phyloP scores from a whole-genome alignment of 2,888 invertebrate species.

The Nomada fucata region DNA sequence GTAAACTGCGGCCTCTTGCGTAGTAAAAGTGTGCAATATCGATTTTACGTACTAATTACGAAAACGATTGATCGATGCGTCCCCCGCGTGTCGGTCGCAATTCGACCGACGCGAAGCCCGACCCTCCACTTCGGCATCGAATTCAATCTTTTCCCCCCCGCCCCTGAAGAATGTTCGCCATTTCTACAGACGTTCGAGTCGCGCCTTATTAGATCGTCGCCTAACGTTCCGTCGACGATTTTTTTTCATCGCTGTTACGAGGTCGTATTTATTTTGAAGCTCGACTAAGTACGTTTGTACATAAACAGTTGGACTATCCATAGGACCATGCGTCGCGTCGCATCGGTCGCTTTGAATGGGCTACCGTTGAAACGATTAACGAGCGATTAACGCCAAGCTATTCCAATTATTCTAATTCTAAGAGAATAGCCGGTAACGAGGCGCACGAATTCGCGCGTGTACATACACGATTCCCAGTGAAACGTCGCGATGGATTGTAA shows the following conservation, averaged over 20 bases:
- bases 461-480: background rate
- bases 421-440: background rate
- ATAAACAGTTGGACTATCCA: background rate
- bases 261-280: constrained; percentile 42
- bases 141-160: too few species aligned
- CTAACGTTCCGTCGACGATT: background rate
- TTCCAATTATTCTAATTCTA: background rate
- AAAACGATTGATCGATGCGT: too few species aligned
- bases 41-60: too few species aligned
- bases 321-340: background rate
- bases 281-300: background rate
- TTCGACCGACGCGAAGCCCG: too few species aligned
- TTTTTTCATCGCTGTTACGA: background rate
- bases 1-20: too few species aligned
- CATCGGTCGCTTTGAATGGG: constrained; percentile 1
- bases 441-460: too few species aligned
- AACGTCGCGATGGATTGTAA: background rate
- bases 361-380: constrained; percentile 35
- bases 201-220: too few species aligned
- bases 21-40: too few species aligned
- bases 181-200: too few species aligned
- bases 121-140: too few species aligned
- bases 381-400: background rate
- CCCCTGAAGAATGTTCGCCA: too few species aligned
- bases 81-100: too few species aligned